These are phyloP conservation scores for Trisateles emortualis DNA, from an alignment of 2,888 invertebrate genomes.

Conservation along the genomic window DNA sequence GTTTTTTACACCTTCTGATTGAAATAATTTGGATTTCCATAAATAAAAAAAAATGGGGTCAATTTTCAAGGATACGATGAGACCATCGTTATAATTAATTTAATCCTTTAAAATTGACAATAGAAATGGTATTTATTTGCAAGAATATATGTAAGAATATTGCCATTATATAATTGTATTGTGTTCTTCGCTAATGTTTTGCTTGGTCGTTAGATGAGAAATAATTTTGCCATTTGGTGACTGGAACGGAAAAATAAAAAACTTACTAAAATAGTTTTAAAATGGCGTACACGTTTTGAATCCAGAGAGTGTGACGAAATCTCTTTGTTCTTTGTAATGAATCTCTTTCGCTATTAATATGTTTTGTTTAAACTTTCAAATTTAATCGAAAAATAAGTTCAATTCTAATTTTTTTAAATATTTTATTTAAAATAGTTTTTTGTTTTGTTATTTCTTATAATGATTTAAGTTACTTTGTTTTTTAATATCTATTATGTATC, in stretches of 20 bases:
- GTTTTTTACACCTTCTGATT: no score
- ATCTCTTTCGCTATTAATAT: slow-evolving; percentile 30
- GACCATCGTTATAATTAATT: no score
- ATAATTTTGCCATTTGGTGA: slow-evolving; percentile 55
- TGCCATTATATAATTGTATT: slow-evolving; percentile 47
- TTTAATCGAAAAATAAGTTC: slow-evolving; percentile 6
- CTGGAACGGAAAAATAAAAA: slow-evolving; percentile 38
- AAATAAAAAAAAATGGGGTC: no score
- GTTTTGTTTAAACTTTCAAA: slow-evolving; percentile 23
- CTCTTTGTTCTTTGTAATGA: slow-evolving; percentile 43
- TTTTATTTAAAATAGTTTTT: slow-evolving; percentile 37
- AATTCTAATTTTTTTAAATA: slow-evolving; percentile 12
- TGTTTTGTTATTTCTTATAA: slow-evolving; percentile 47
- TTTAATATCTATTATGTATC: slow-evolving; percentile 49
- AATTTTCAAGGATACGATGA: no score
- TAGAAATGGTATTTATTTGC: neutral
- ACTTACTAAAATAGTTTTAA: slow-evolving; percentile 32
- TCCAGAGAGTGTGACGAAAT: slow-evolving; percentile 53
- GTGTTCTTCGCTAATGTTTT: slow-evolving; percentile 31
- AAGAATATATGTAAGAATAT: slow-evolving; percentile 9
- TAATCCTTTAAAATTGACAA: neutral
- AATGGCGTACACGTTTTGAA: slow-evolving; percentile 36
- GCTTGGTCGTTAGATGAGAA: slow-evolving; percentile 52
- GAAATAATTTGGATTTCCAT: no score
- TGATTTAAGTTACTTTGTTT: slow-evolving; percentile 39